A percentile compares a stretch with the other conserved stretches of the same genome.
phyloP scores from a whole-genome alignment of 2,797 vertebrate genomes.

The Ctenochaetus hawaiiensis region DNA sequence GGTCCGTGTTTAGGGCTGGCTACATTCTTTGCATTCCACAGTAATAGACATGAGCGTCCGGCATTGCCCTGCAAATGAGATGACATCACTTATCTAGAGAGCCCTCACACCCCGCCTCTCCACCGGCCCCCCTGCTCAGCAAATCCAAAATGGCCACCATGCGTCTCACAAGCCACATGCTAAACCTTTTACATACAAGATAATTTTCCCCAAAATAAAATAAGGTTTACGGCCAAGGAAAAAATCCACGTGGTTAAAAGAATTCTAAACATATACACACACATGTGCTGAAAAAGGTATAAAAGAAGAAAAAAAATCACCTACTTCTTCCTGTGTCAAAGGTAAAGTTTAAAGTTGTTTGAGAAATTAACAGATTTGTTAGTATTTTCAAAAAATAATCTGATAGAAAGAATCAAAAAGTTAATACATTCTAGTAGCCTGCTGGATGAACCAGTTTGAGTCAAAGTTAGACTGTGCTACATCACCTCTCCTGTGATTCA shows the following conservation, averaged over 20 bases:
- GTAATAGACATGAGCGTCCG: conserved; percentile 92
- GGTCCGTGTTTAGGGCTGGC: conserved; percentile 90
- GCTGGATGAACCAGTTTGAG: conserved; percentile 75
- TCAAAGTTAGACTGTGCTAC: conserved; percentile 76
- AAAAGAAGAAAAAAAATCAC: conserved; percentile 50
- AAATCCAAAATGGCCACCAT: conserved; percentile 88
- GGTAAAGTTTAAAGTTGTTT: conserved; percentile 64
- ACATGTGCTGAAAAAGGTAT: conserved; percentile 62
- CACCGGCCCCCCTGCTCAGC: conserved; percentile 80
- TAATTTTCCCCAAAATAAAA: conserved; percentile 54
- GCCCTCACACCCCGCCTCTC: conserved; percentile 83
- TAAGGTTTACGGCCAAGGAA: conserved; percentile 48
- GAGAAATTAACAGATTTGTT: conserved; percentile 64
- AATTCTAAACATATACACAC: conserved; percentile 46
- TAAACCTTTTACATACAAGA: conserved; percentile 71
- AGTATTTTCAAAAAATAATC: conserved; percentile 69
- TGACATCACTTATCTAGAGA: conserved; percentile 90
- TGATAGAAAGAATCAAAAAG: conserved; percentile 77
- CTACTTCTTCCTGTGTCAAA: conserved; percentile 57
- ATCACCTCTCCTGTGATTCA: conserved; percentile 74
- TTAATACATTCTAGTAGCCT: conserved; percentile 73
- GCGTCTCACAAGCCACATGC: conserved; percentile 85
- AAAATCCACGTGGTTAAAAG: conserved; percentile 53
- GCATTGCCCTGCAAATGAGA: conserved; percentile 91
- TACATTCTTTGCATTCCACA: conserved; percentile 93